Base-by-base conservation (phyloP, 2,113 vertebrate species). In the Megalops atlanticus region DNA sequence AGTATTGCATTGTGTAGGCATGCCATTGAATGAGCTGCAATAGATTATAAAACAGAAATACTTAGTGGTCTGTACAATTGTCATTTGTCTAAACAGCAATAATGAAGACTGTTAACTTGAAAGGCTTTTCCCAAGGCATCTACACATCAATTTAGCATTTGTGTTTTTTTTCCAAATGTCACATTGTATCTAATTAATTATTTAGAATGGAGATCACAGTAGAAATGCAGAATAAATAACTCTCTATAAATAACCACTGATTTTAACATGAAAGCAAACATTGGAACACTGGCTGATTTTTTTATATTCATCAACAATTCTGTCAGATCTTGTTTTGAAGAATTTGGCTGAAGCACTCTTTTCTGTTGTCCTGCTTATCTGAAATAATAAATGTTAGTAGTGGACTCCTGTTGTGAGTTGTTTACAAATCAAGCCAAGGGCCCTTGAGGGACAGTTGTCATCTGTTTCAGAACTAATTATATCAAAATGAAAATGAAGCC, bases 281-380 rank as follows among this genome's bases (percentile, higher is more conserved):
- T 35, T 72, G 78, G 72, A 72, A 27, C 18, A 47, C 43, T 36
- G 31, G 21, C 33, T 74, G 49, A 49, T 69, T 71, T 31, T 52
- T 71, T 69, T 76, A 35, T 45, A 68, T 68, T 81, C 75, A 82
- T 77, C 74, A 82, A 77, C 35, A 72, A 82, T 82, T 82, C 81
- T 52, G 68, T 77, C 81, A 82, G 81, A 77, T 77, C 41, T 82
- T 82, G 74, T 77, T 77, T 82, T 77, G 68, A 77, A 76, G 75
- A 82, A 72, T 45, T 43, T 21, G 40, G 81, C 58, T 82, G 68
- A 41, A 74, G 4, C 18, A 47, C 21, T 68, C 27, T 40, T 72
- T 77, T 47, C 58, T 77, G 33, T 52, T 76, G 40, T 79, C 52
- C 78, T 79, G 68, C 41, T 79, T 35, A 71, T 79, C 1, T 43